These are phyloP conservation scores for Xestia ashworthii DNA, from an alignment of 2,888 invertebrate species.

Conservation along the genomic window DNA sequence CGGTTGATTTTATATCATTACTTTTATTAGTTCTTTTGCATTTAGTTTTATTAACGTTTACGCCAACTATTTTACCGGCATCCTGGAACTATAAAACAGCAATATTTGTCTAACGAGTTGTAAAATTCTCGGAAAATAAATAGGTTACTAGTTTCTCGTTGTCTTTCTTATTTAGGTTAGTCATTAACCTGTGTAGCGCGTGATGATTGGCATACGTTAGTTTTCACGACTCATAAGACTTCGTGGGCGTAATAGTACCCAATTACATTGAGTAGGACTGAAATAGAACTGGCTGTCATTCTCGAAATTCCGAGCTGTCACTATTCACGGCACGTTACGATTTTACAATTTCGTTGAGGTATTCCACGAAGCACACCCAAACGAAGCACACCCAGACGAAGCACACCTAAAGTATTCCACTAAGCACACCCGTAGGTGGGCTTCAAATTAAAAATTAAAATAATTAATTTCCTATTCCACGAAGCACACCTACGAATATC, in stretches of 20 bases:
- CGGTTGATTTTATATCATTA: neutral
- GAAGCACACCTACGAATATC: no score
- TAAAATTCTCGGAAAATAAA: conserved; percentile 28
- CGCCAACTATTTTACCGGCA: conserved; percentile 4
- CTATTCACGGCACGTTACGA: neutral
- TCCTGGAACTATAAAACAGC: conserved; percentile 3
- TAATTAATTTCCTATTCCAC: no score
- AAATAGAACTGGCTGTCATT: conserved; percentile 37
- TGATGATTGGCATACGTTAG: conserved; percentile 1
- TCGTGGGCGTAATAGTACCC: conserved; percentile 14
- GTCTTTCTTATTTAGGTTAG: conserved; percentile 26
- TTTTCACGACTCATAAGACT: conserved; percentile 4
- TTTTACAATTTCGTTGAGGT: neutral
- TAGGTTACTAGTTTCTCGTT: conserved; percentile 36
- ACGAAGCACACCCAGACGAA: no score
- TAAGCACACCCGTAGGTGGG: no score
- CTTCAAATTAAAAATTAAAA: no score
- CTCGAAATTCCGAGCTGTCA: conserved; percentile 22
- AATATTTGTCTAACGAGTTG: conserved; percentile 3
- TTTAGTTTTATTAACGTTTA: conserved; percentile 6
- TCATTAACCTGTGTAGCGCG: conserved; percentile 16
- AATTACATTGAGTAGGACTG: conserved; percentile 1
- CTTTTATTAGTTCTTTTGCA: neutral
- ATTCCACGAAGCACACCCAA: no score
- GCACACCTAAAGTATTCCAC: no score